Evolutionary conservation across 2,113 vertebrate genomes (phyloP).

Genomic region (Hippopotamus amphibius): DNA sequence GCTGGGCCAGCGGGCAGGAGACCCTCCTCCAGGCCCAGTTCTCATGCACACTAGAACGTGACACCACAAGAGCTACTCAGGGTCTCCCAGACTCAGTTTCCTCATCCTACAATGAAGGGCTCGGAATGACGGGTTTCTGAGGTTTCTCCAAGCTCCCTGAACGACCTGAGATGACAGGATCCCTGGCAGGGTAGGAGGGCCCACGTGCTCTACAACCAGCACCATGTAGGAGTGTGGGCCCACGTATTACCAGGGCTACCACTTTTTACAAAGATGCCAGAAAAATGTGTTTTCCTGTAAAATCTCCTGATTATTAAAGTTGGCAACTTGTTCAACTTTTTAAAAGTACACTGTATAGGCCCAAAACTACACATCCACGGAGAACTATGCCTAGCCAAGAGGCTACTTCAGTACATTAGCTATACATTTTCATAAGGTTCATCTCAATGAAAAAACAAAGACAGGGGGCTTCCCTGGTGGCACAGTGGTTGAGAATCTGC

Average conservation of each 20-base stretch:
- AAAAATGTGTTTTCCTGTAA: slow-evolving; percentile 26
- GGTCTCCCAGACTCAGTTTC: background rate
- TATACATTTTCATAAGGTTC: slow-evolving; percentile 46
- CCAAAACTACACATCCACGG: background rate
- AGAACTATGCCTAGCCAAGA: background rate
- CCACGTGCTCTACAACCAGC: background rate
- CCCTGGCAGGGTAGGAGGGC: background rate
- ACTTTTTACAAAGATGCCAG: slow-evolving; percentile 50
- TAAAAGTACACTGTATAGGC: background rate
- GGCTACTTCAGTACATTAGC: background rate
- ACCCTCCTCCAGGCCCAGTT: background rate
- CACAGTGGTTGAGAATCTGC: too few relatives aligned
- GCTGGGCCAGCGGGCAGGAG: background rate
- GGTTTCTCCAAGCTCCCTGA: background rate
- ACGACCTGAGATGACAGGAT: background rate
- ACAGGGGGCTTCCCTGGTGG: background rate
- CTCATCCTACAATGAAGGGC: background rate
- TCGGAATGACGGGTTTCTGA: background rate
- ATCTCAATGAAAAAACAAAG: slow-evolving; percentile 54
- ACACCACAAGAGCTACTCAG: background rate
- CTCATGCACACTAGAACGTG: background rate
- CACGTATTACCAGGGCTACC: background rate
- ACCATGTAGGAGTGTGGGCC: background rate
- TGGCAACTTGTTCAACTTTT: slow-evolving; percentile 58
- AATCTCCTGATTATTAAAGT: slow-evolving; percentile 44